phyloP scores from a whole-genome alignment of 2,113 vertebrate genomes.

The Oreochromis tanganicae region DNA sequence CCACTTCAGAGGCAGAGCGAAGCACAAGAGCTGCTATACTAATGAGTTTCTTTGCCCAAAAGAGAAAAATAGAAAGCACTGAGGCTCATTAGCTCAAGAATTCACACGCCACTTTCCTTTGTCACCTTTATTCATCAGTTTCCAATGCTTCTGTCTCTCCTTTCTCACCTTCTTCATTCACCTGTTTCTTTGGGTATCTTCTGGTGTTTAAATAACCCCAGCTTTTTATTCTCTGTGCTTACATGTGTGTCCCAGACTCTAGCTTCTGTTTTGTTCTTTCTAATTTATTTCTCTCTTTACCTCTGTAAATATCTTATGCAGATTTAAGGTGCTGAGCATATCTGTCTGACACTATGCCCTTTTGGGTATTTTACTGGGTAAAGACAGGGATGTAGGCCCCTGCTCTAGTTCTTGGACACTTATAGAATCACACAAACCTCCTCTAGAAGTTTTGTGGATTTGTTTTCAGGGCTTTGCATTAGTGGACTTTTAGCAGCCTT shows the following conservation, averaged over 20 bases:
- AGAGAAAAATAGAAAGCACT: not conserved
- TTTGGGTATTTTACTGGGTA: not conserved
- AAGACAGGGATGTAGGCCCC: not conserved
- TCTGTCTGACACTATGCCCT: not conserved
- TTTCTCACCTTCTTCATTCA: not conserved
- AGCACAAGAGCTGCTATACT: not conserved
- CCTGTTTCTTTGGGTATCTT: not conserved
- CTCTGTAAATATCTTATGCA: not conserved
- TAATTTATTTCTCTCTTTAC: not conserved
- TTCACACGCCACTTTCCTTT: not conserved
- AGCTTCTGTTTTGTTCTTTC: not conserved
- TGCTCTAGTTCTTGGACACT: not conserved
- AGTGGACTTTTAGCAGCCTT: not conserved
- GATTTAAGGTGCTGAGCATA: not conserved
- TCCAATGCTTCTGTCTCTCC: not conserved
- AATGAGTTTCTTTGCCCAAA: slow-evolving; percentile 2
- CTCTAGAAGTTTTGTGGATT: not conserved
- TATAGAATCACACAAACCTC: not conserved
- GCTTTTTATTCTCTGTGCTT: not conserved
- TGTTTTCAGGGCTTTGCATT: not conserved
- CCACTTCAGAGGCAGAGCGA: not conserved
- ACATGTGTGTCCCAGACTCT: not conserved
- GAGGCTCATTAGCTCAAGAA: slow-evolving; percentile 16
- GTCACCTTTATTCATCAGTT: not conserved
- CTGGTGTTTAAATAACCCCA: not conserved